phyloP scores from a whole-genome alignment of 2,797 vertebrate species.

The Corythornis leucogaster region DNA sequence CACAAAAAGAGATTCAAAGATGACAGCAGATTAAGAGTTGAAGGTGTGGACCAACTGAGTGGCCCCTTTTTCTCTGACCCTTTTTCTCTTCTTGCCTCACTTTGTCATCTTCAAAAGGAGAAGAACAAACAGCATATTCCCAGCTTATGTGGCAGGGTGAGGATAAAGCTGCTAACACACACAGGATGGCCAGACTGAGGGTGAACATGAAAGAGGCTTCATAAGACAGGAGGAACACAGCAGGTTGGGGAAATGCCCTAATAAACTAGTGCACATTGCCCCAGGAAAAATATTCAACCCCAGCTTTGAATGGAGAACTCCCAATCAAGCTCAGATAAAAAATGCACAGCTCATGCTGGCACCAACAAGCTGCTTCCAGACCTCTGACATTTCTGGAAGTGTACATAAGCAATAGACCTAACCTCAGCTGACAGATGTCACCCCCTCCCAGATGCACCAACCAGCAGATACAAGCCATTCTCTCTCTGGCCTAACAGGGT shows the following conservation, averaged over 20 bases:
- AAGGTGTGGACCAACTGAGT: background rate
- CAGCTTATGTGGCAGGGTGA: background rate
- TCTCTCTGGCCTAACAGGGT: background rate
- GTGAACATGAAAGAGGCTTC: background rate
- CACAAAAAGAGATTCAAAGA: background rate
- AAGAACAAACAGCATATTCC: background rate
- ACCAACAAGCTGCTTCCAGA: background rate
- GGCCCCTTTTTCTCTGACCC: background rate
- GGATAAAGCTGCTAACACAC: background rate
- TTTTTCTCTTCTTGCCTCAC: background rate
- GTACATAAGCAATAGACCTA: background rate
- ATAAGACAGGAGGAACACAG: background rate
- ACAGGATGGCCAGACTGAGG: background rate
- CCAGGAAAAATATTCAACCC: background rate
- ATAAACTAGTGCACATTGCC: background rate
- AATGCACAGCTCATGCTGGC: background rate
- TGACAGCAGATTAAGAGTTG: background rate
- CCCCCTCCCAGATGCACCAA: background rate
- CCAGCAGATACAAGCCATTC: background rate
- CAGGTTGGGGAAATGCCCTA: background rate
- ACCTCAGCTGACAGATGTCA: background rate
- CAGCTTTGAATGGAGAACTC: background rate
- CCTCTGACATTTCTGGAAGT: slow-evolving; percentile 15
- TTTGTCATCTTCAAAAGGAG: background rate
- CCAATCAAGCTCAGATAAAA: background rate